phyloP scores from a whole-genome alignment of 2,113 vertebrate genomes.

The Melozone crissalis region DNA sequence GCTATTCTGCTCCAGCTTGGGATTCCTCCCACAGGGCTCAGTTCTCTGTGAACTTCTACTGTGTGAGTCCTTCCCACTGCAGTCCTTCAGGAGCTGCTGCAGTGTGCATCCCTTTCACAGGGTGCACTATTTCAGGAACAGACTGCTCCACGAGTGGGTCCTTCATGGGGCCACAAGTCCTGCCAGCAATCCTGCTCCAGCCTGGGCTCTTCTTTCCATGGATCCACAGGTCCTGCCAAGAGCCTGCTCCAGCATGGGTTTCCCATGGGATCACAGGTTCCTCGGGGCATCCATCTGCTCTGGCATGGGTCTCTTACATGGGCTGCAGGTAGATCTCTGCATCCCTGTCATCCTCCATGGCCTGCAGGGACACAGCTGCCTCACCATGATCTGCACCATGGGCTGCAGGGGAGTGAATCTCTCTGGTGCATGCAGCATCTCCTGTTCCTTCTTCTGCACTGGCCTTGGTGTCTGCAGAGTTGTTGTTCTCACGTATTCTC shows the following conservation, averaged over 20 bases:
- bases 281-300: not conserved
- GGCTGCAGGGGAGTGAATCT: not conserved
- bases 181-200: not conserved
- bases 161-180: not conserved
- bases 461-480: too few species aligned
- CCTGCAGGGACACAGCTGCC: not conserved
- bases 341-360: rapidly evolving
- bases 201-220: not conserved
- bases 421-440: rapidly evolving
- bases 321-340: not conserved
- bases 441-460: rapidly evolving
- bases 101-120: not conserved
- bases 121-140: not conserved
- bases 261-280: not conserved
- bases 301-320: not conserved
- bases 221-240: not conserved
- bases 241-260: not conserved
- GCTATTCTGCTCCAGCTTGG: not conserved
- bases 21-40: rapidly evolving
- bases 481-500: not conserved
- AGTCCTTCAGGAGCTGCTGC: not conserved
- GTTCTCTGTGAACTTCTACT: not conserved
- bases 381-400: rapidly evolving
- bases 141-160: rapidly evolving
- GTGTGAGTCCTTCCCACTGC: not conserved